These are phyloP conservation scores for Graphium colonna DNA, from an alignment of 2,888 invertebrate species.

Conservation along the genomic window DNA sequence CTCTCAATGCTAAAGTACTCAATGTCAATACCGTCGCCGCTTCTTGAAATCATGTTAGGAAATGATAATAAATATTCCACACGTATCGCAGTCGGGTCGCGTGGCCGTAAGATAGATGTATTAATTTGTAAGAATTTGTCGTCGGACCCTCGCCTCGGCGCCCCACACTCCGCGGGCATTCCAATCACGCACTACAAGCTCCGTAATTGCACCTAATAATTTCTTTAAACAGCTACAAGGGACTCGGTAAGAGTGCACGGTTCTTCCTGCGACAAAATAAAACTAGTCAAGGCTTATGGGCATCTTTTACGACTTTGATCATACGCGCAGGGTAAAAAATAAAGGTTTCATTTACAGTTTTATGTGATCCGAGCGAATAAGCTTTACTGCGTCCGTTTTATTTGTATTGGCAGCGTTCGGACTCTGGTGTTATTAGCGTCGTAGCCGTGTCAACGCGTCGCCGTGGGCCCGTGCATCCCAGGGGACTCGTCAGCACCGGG, in stretches of 20 bases:
- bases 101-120: constrained; percentile 69
- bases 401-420: constrained; percentile 53
- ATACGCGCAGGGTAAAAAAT: constrained; percentile 38
- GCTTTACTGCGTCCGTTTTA: constrained; percentile 50
- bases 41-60: constrained; percentile 48
- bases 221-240: constrained; percentile 67
- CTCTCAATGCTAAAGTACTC: constrained; percentile 35
- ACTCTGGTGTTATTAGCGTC: constrained; percentile 51
- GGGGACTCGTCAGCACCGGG: constrained; percentile 81
- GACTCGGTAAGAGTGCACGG: no score
- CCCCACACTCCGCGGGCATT: constrained; percentile 53
- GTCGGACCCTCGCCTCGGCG: constrained; percentile 69
- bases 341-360: constrained; percentile 41
- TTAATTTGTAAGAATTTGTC: constrained; percentile 80
- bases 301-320: constrained; percentile 29
- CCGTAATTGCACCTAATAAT: constrained; percentile 79
- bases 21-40: constrained; percentile 45
- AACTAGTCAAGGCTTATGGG: constrained; percentile 10
- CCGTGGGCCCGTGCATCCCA: constrained; percentile 66
- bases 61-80: constrained; percentile 68
- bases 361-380: constrained; percentile 42
- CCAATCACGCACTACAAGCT: constrained; percentile 78
- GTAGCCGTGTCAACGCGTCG: constrained; percentile 52
- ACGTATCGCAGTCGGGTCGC: constrained; percentile 63
- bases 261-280: no score